phyloP scores from a whole-genome alignment of 92 coral and sea anemone genomes.

The Actinernus sp. region DNA sequence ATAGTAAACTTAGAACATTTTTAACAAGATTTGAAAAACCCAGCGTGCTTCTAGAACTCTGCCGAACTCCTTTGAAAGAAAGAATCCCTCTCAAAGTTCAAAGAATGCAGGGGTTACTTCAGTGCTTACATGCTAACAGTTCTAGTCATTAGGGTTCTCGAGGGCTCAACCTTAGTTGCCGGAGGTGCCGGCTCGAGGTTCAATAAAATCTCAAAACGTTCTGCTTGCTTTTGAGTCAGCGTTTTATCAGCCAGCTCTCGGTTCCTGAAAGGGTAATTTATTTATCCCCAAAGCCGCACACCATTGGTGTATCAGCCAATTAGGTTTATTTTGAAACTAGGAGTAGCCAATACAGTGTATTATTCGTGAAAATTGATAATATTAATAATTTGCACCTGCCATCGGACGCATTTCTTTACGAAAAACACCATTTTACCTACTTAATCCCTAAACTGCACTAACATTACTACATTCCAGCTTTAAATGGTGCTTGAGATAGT shows the following conservation, averaged over 20 bases:
- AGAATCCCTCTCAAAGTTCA: too few relatives aligned
- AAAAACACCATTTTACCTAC: too few relatives aligned
- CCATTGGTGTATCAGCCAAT: conserved; percentile 29
- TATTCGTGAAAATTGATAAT: conserved; percentile 7
- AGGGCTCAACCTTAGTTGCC: too few relatives aligned
- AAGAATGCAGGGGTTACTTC: not conserved
- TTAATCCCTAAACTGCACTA: too few relatives aligned
- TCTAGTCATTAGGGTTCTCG: too few relatives aligned
- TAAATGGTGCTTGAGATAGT: too few relatives aligned
- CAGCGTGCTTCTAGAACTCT: conserved; percentile 8
- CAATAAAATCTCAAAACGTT: too few relatives aligned
- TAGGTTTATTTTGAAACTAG: conserved; percentile 2
- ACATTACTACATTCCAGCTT: too few relatives aligned
- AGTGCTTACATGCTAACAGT: not conserved
- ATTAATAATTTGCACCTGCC: conserved; percentile 42
- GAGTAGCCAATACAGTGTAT: conserved; percentile 20
- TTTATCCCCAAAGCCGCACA: conserved; percentile 24
- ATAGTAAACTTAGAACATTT: conserved; percentile 16
- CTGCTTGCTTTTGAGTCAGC: conserved; percentile 8
- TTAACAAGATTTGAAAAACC: conserved; percentile 5
- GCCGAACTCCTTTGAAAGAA: not conserved
- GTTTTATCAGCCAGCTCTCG: conserved; percentile 18
- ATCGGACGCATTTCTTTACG: too few relatives aligned
- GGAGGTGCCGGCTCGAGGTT: not conserved
- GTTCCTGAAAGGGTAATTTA: conserved; percentile 27